Evolutionary conservation across 2,113 vertebrate genomes (phyloP).

Genomic region (Ictalurus punctatus): DNA sequence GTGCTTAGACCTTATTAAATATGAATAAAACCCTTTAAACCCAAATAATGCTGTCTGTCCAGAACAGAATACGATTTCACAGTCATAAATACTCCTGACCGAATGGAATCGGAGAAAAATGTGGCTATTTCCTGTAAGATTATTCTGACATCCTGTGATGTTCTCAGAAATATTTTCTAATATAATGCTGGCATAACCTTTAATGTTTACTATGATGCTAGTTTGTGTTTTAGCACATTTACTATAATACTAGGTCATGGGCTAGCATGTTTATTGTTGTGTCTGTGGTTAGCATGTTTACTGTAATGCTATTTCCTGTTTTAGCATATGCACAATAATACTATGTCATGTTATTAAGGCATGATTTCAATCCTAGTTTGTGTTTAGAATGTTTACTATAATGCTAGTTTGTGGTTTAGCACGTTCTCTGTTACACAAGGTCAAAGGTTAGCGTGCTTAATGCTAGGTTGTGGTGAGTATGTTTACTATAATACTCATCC

Average conservation of each 20-base stretch:
- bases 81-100: background rate
- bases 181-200: background rate
- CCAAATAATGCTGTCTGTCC: constrained; percentile 15
- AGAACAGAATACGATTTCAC: background rate
- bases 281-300: background rate
- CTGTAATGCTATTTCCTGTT: background rate
- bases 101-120: background rate
- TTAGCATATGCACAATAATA: background rate
- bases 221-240: background rate
- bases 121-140: background rate
- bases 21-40: constrained; percentile 20
- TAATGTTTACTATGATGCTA: background rate
- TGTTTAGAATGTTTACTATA: background rate
- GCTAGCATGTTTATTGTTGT: constrained; percentile 4
- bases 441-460: background rate
- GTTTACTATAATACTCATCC: background rate
- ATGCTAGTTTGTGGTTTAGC: background rate
- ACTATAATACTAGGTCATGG: too few species aligned
- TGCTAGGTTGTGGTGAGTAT: background rate
- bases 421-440: background rate
- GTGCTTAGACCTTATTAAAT: constrained; percentile 28
- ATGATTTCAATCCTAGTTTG: background rate
- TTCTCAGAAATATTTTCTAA: background rate
- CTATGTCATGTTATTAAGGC: background rate
- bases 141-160: background rate